Base-by-base conservation (phyloP, 2,888 invertebrate species). In the Chalcosyrphus nemorum region DNA sequence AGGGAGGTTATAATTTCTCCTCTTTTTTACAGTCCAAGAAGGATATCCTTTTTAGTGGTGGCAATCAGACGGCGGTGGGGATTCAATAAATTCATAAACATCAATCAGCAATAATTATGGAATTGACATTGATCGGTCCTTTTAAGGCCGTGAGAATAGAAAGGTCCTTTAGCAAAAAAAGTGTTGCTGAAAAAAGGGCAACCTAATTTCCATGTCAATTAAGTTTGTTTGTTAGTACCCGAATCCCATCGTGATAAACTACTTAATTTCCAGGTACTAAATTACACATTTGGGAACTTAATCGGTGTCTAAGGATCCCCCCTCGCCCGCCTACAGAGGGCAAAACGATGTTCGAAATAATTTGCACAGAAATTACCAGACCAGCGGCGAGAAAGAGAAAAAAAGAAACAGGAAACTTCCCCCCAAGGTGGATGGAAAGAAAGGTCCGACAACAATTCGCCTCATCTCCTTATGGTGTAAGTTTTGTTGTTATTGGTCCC, bases 101-200 rank as follows among this genome's bases (percentile, higher is more conserved):
- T 74, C 80, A 80, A 74, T 80, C 65, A 74, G 9, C 32, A 41
- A 54, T 78, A 24, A 57, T 61, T 59, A 57, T 52, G 11, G 17
- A 72, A 45, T 54, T 59, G 56, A 56, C 50, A 35, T 63, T 24
- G 35, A 47, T 47, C 63, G 13, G 29, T 7, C 19, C 5, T 15
- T n/a, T 13, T 0, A 9, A 21, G n/a, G 9, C 2, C 2, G 32
- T 17, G 15, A 15, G 7, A 50, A 27, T 50, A n/a, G n/a, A 29
- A 29, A 7, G 7, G 24, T 24, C 24, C 24, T 24, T 24, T 24
- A 4, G 24, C 24, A 24, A 24, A 24, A 4, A 24, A n/a, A n/a
- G n/a, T n/a, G n/a, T n/a, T n/a, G n/a, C n/a, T 43, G 7, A 24
- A 3, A 52, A 54, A 47, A 38, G n/a, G n/a, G n/a, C 9, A 15